Evolutionary conservation across 2,888 invertebrate genomes (phyloP).

Genomic region (Petrophora chlorosata): DNA sequence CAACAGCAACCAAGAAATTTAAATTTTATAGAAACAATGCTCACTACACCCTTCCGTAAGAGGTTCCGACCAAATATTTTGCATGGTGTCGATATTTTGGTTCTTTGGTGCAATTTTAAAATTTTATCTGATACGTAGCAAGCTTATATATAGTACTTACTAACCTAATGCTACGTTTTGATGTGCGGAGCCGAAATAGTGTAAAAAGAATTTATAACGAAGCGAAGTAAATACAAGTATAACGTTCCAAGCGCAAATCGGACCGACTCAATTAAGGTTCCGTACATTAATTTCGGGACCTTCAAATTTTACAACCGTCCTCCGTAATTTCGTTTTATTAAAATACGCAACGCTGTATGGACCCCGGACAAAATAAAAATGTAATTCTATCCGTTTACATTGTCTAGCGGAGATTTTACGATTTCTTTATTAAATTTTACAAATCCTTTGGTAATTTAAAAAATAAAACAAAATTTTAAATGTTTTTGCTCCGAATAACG

Average conservation of each 20-base stretch:
- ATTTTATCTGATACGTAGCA: too few relatives aligned
- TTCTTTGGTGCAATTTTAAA: too few relatives aligned
- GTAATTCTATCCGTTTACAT: slow-evolving; percentile 58
- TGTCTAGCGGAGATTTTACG: slow-evolving; percentile 58
- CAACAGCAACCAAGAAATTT: too few relatives aligned
- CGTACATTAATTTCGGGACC: slow-evolving; percentile 67
- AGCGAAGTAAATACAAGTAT: slow-evolving; percentile 54
- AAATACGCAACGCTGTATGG: slow-evolving; percentile 70
- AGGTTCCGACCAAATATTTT: too few relatives aligned
- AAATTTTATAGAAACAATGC: too few relatives aligned
- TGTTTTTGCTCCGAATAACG: neutral
- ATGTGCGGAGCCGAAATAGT: too few relatives aligned
- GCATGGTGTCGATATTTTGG: too few relatives aligned
- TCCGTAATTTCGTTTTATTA: slow-evolving; percentile 75
- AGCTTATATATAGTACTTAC: too few relatives aligned
- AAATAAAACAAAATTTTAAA: neutral
- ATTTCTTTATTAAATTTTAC: slow-evolving; percentile 39
- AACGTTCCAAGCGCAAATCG: slow-evolving; percentile 60
- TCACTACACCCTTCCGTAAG: too few relatives aligned
- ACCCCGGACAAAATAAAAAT: slow-evolving; percentile 61
- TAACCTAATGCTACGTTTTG: too few relatives aligned
- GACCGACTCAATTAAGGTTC: slow-evolving; percentile 62
- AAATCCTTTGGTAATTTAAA: slow-evolving; percentile 5
- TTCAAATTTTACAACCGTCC: slow-evolving; percentile 75
- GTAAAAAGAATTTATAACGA: too few relatives aligned